Conservation (phyloP, 2,113 vertebrate genomes). For the Taurulus bubalis region DNA sequence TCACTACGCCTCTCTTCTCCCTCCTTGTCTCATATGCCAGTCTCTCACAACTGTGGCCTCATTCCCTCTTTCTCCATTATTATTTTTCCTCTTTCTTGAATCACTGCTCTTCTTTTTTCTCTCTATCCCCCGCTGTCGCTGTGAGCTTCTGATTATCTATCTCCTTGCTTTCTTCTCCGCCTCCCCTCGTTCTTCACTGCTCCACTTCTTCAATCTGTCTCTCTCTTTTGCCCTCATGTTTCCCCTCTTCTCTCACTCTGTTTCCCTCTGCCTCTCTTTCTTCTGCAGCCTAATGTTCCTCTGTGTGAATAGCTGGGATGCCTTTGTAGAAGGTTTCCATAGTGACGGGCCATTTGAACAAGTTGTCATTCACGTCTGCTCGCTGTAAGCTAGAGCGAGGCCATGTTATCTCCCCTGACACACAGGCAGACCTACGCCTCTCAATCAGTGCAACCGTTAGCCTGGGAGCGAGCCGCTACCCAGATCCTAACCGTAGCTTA, state of each 20-base stretch:
- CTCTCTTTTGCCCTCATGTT: conserved; percentile 22
- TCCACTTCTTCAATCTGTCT: conserved; percentile 57
- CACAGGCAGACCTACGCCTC: conserved; percentile 45
- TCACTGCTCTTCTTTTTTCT: conserved; percentile 14
- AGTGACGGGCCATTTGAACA: conserved; percentile 78
- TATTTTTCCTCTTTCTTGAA: conserved; percentile 9
- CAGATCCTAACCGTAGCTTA: conserved; percentile 27
- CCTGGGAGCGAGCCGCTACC: conserved; percentile 3
- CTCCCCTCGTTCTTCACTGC: conserved; percentile 21
- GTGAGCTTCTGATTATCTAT: conserved; percentile 52
- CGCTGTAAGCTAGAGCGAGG: conserved; percentile 62
- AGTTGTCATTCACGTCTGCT: conserved; percentile 76
- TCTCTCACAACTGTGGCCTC: conserved; percentile 61
- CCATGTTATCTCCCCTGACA: conserved; percentile 67
- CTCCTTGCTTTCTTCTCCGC: conserved; percentile 33
- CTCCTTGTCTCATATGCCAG: conserved; percentile 46
- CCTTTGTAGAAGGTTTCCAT: conserved; percentile 81
- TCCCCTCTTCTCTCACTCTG: not conserved
- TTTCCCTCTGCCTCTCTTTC: conserved; percentile 34
- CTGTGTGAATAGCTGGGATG: conserved; percentile 80
- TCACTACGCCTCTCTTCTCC: conserved; percentile 21
- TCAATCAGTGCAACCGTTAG: conserved; percentile 50
- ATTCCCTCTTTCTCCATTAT: conserved; percentile 51
- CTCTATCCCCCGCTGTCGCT: conserved; percentile 34
- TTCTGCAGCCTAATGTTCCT: conserved; percentile 55